A percentile compares a stretch with the other conserved stretches of the same genome.
phyloP scores from a whole-genome alignment of 2,888 invertebrate genomes.

The Pollenia angustigena region DNA sequence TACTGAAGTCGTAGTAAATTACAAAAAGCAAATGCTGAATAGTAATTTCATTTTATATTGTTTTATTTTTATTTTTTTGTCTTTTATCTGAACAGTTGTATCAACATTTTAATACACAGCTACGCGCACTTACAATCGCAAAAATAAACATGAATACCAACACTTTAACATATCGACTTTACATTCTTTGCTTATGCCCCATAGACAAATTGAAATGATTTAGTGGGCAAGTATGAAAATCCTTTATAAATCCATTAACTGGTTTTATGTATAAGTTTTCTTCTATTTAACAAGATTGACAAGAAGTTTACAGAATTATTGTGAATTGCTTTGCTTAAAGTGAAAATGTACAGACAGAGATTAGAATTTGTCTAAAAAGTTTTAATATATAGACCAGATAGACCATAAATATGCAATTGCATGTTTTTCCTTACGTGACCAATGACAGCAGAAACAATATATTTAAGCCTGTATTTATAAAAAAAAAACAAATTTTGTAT shows the following conservation, averaged over 20 bases:
- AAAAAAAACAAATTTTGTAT: too few relatives aligned
- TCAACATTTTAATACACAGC: constrained; percentile 27
- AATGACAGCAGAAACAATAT: too few relatives aligned
- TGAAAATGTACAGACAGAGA: too few relatives aligned
- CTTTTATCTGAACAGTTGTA: constrained; percentile 45
- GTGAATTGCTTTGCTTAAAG: too few relatives aligned
- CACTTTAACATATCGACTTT: neutral
- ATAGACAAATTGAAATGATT: constrained; percentile 18
- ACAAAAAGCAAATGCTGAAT: constrained; percentile 39
- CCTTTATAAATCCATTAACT: neutral
- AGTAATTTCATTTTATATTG: constrained; percentile 45
- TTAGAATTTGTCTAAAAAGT: too few relatives aligned
- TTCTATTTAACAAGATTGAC: too few relatives aligned
- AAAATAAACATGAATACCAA: neutral
- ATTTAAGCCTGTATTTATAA: too few relatives aligned
- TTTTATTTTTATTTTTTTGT: neutral
- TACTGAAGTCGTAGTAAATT: constrained; percentile 35
- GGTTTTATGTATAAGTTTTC: neutral
- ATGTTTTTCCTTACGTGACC: too few relatives aligned
- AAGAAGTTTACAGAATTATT: too few relatives aligned
- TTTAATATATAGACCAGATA: too few relatives aligned
- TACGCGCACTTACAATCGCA: neutral
- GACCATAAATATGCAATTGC: too few relatives aligned
- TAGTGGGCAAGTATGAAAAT: neutral
- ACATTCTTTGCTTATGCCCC: constrained; percentile 2